Percentiles rank a stretch among this genome's conserved stretches.
Evolutionary conservation across 2,888 invertebrate species (phyloP).

Genomic region (Lasioglossum morio): DNA sequence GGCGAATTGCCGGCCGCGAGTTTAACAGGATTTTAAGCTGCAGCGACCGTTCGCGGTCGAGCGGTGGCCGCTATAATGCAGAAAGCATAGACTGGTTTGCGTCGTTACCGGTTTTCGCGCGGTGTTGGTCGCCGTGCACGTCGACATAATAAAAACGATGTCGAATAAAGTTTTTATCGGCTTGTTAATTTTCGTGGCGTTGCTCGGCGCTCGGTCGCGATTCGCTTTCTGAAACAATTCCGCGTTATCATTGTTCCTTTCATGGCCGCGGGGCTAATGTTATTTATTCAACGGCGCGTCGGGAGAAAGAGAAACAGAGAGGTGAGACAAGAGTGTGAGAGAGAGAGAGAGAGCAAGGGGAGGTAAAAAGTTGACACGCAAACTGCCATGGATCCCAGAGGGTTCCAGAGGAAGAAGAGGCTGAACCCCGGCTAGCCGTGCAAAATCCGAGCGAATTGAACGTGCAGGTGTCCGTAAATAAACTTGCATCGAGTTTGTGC

Average conservation of each 20-base stretch:
- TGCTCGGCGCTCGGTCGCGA: slow-evolving; percentile 27
- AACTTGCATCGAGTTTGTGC: slow-evolving; percentile 76
- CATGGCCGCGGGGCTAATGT: slow-evolving; percentile 46
- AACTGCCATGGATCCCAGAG: slow-evolving; percentile 36
- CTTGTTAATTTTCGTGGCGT: slow-evolving; percentile 44
- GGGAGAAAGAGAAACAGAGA: background rate
- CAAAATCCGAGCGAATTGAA: slow-evolving; percentile 69
- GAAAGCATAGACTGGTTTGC: background rate
- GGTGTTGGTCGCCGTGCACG: background rate
- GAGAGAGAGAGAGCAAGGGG: background rate
- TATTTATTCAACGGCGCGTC: slow-evolving; percentile 47
- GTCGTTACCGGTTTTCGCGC: slow-evolving; percentile 1
- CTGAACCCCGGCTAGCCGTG: slow-evolving; percentile 37
- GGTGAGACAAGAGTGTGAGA: slow-evolving; percentile 7
- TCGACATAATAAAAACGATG: slow-evolving; percentile 35
- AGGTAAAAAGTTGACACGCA: slow-evolving; percentile 55
- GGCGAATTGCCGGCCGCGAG: background rate
- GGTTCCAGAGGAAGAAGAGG: background rate
- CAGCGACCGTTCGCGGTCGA: background rate
- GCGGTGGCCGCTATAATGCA: background rate
- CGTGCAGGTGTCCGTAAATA: slow-evolving; percentile 78
- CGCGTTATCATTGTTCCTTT: slow-evolving; percentile 51
- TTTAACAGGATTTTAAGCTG: slow-evolving; percentile 8
- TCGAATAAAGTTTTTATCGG: slow-evolving; percentile 54
- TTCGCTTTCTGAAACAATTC: slow-evolving; percentile 52